Conservation (phyloP, 2,797 vertebrate genomes). For the Danio tinwini region DNA sequence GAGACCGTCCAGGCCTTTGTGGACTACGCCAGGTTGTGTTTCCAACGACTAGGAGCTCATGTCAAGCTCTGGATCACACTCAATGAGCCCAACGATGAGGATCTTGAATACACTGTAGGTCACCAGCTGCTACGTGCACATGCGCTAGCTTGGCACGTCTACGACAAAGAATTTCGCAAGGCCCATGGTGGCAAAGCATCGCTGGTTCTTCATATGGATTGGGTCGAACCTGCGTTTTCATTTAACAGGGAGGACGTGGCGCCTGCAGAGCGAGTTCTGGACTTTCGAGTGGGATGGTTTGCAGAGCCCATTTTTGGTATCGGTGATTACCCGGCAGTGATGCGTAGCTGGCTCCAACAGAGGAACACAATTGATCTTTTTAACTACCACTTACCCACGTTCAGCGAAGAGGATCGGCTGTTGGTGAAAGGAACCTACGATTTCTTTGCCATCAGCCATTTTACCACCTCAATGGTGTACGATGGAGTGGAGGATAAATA, state of each 20-base stretch:
- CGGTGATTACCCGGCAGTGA: constrained; percentile 89
- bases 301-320: constrained; percentile 93
- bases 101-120: constrained; percentile 83
- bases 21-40: constrained; percentile 90
- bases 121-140: constrained; percentile 93
- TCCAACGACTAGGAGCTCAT: constrained; percentile 83
- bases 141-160: constrained; percentile 86
- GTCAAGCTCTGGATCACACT: constrained; percentile 96
- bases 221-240: constrained; percentile 94
- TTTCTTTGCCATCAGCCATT: constrained; percentile 95
- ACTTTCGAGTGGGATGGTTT: constrained; percentile 91
- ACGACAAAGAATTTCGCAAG: constrained; percentile 85
- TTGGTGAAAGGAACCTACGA: constrained; percentile 90
- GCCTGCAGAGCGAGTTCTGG: constrained; percentile 87
- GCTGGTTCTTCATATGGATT: constrained; percentile 90
- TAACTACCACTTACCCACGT: constrained; percentile 86
- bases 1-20: constrained; percentile 84
- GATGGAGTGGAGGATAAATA: constrained; percentile 88
- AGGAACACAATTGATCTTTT: constrained; percentile 80
- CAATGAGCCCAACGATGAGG: constrained; percentile 87
- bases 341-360: constrained; percentile 89
- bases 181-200: constrained; percentile 89
- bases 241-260: constrained; percentile 86
- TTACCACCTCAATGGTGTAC: constrained; percentile 89
- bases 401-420: constrained; percentile 84